Evolutionary conservation across 2,113 vertebrate species (phyloP), one percentile per base, ranked within the genome.

Genomic region (Petaurus breviceps): DNA sequence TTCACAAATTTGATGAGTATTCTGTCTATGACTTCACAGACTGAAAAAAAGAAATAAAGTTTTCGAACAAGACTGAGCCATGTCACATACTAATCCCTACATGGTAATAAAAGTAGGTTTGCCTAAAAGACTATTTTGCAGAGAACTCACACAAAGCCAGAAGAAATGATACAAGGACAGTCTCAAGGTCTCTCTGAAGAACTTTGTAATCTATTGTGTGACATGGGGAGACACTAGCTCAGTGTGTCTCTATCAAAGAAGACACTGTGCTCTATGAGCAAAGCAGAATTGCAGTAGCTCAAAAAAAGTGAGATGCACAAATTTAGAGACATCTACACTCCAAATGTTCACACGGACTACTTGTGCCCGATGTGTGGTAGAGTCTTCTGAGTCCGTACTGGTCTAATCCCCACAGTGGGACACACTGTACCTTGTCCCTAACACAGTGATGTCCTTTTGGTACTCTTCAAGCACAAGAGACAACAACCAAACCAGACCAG

Each of bases 21-120:
- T 0, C 14, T 22, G 9, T n/a, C 1, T 24, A 12, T 3, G 1
- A 90, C 90, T 53, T 57, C 3, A 19, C 1, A 1, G 50, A 43
- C 55, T 31, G 11, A 61, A 61, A 61, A 31, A 57, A 47, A 16
- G 5, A 53, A 10, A 23, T 1, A 25, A 55, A 77, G 95, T 52
- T 0, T 6, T 23, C 9, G 14, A 16, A 5, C 5, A 57, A 61
- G 57, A 51, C 26, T 31, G 23, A 47, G 37, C 24, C 49, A 31
- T 16, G 7, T 11, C 31, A 2, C 16, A 43, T 50, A 23, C 90
- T 24, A 50, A 49, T 55, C 47, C 25, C 54, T 55, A 1, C 5
- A 61, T 22, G 47, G 3, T 19, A 52, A 52, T 19, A 52, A 52
- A 52, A 52, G 54, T 26, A 26, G 1, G 6, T 55, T 26, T 55